Base-by-base conservation (phyloP, 37 sponge, comb jelly and placozoan species). In the Agelas oroides region DNA sequence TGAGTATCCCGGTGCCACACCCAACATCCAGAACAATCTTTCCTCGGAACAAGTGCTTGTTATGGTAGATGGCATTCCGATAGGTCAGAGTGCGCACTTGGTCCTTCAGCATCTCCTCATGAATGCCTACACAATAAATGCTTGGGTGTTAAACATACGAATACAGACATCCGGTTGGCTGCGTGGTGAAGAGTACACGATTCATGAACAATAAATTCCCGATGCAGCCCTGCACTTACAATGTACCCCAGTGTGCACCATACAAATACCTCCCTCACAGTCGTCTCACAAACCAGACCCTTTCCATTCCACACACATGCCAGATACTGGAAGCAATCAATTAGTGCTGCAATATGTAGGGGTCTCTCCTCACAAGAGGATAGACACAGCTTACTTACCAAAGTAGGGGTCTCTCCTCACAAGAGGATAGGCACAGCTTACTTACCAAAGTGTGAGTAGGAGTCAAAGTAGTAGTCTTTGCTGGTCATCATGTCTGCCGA, bases 101-200 rank as follows among this genome's bases (percentile, higher is more conserved):
- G 69, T 98, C 99, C 73, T 98, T 98, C 24, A 98, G 72, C 99
- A 98, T 98, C 73, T 98, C 99, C 75, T 98, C 97, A 64, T 96
- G 97, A 30, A 96, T 96, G n/a, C 93, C 91, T 90, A 54, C n/a
- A 25, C 23, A 36, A 17, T 15, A 17, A 60, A 57, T 27, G 23
- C 20, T 13, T n/a, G n/a, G n/a, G n/a, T n/a, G n/a, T 8, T 24
- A 21, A 79, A 8, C 13, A n/a, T 8, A 59, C 14, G 21, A 8
- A 75, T 14, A 75, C 64, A 62, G 5, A 62, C 13, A 62, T 28
- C n/a, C 64, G 27, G 27, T 28, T 19, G 19, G 16, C 16, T 19
- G 19, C 59, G 19, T 57, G 18, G 19, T 57, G 59, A 16, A 57
- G 19, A 19, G 16, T 57, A n/a, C n/a, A n/a, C n/a, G n/a, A n/a